Conservation (phyloP, 2,113 vertebrate genomes). For the Nansenia antarctica region DNA sequence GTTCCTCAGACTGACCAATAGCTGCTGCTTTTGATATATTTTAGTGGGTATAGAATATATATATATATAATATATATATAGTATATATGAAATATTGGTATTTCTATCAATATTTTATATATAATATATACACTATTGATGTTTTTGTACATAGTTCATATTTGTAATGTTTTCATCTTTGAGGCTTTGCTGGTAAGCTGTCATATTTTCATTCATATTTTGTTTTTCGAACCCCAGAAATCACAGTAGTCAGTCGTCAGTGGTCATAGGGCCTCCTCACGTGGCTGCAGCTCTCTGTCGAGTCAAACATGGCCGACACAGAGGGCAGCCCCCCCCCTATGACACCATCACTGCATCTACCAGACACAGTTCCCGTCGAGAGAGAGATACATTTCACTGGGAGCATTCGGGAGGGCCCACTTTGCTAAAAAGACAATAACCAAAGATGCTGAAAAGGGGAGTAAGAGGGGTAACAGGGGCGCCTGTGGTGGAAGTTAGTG, state of each 20-base stretch:
- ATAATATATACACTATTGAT: conserved; percentile 53
- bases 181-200: conserved; percentile 69
- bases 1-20: conserved; percentile 94
- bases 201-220: conserved; percentile 37
- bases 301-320: neutral
- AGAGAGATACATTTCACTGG: conserved; percentile 9
- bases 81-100: conserved; percentile 62
- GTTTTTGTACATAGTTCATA: conserved; percentile 76
- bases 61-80: conserved; percentile 72
- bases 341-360: conserved; percentile 26
- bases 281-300: conserved; percentile 7
- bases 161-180: conserved; percentile 75
- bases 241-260: conserved; percentile 61
- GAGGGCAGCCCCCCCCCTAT: conserved; percentile 27
- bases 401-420: conserved; percentile 20
- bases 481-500: too few relatives aligned
- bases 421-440: conserved; percentile 10
- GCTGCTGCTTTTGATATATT: conserved; percentile 91
- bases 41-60: conserved; percentile 72
- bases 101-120: conserved; percentile 71
- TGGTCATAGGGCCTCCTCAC: conserved; percentile 48
- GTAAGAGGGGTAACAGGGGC: conserved; percentile 46
- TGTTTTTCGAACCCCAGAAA: conserved; percentile 60
- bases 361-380: conserved; percentile 16
- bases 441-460: conserved; percentile 23